Base-by-base conservation (phyloP, 2,888 invertebrate genomes). In the Rosalia funebris region DNA sequence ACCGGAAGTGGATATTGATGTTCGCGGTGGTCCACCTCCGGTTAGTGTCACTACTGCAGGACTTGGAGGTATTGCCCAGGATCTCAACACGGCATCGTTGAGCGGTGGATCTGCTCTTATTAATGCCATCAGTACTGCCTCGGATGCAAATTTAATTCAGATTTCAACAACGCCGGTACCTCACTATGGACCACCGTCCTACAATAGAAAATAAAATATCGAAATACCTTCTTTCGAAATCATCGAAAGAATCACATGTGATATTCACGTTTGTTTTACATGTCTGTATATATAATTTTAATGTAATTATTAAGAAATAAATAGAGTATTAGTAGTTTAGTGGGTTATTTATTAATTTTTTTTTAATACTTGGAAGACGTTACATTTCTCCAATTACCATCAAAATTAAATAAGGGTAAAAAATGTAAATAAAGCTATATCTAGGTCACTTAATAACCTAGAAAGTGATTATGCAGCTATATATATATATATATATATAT, bases 91-190 rank as follows among this genome's bases (percentile, higher is more conserved):
- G 14, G 50, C 45, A 20, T 42, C 45, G 19, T 34, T 57, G 9
- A 46, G n/a, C 15, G 37, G 45, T 10, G 48, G 56, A n/a, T 44
- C 45, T 5, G 57, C 45, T 9, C 42, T 45, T 25, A 45, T 42
- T 39, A 11, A 17, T 9, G 45, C 45, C 9, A 34, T 34, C 5
- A 3, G 10, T 3, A 34, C 34, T 3, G 2, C 34, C 11, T 2
- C 34, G 5, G 11, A 7, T 3, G 2, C 34, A 7, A n/a, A n/a
- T 34, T 2, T 34, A 2, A n/a, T 34, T 3, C 34, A 34, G 2
- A 34, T 34, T 11, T 34, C 39, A 14, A 50, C 12, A n/a, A 41
- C 50, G 11, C 50, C 39, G 15, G 5, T 14, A 11, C 12, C 39
- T 1, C 14, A 9, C 12, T 50, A 50, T 39, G 39, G 39, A 15